These are phyloP conservation scores for Ariopsis seemanni DNA, from an alignment of 2,113 vertebrate species.

Conservation along the genomic window DNA sequence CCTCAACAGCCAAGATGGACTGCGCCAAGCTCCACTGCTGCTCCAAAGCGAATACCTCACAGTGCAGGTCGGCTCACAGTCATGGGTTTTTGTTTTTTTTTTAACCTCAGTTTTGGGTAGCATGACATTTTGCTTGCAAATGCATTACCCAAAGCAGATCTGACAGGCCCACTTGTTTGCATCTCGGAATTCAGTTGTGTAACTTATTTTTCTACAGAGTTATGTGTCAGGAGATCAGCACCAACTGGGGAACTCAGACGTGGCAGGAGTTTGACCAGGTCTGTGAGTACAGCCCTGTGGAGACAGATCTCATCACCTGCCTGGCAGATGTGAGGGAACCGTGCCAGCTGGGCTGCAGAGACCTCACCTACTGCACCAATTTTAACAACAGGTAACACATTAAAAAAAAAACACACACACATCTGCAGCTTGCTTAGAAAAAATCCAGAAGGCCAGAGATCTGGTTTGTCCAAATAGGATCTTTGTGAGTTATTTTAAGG, in stretches of 20 bases:
- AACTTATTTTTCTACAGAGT: constrained; percentile 73
- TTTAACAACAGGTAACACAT: constrained; percentile 94
- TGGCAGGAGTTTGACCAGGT: constrained; percentile 97
- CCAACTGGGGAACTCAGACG: constrained; percentile 94
- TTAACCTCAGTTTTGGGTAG: background rate
- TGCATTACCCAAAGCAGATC: background rate
- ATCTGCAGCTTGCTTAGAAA: background rate
- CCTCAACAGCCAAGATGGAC: constrained; percentile 89
- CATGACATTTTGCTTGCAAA: background rate
- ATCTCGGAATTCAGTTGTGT: background rate
- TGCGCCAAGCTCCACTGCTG: constrained; percentile 97
- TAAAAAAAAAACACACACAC: no score
- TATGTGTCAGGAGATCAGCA: constrained; percentile 93
- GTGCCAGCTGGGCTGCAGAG: constrained; percentile 96
- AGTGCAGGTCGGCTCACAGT: constrained; percentile 81
- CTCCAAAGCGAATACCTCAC: constrained; percentile 93
- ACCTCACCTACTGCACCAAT: constrained; percentile 96
- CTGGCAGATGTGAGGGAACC: constrained; percentile 95
- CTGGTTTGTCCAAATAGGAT: background rate
- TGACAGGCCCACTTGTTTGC: background rate
- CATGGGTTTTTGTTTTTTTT: background rate
- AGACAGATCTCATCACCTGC: constrained; percentile 93
- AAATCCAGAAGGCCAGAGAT: background rate
- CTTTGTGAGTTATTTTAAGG: background rate
- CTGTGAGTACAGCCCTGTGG: constrained; percentile 92